phyloP scores from a whole-genome alignment of 1,140 invertebrate genomes.

The Diabrotica undecimpunctata region DNA sequence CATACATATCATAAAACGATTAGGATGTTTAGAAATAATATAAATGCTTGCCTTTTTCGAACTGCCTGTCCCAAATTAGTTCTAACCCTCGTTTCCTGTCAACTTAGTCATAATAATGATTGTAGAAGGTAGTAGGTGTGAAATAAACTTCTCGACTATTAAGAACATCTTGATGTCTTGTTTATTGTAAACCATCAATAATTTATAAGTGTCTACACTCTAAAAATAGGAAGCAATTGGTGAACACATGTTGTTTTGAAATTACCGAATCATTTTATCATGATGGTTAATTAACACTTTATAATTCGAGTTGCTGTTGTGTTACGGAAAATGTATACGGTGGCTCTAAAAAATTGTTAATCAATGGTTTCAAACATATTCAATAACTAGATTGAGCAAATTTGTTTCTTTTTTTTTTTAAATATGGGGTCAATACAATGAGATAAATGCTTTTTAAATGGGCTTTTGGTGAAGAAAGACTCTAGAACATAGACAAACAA shows the following conservation, averaged over 20 bases:
- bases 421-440: too few species aligned
- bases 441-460: too few species aligned
- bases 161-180: conserved; percentile 12
- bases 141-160: conserved; percentile 16
- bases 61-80: conserved; percentile 17
- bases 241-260: background rate
- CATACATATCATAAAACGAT: conserved; percentile 14
- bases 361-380: too few species aligned
- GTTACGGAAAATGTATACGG: too few species aligned
- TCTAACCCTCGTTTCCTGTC: conserved; percentile 18
- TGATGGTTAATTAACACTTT: too few species aligned
- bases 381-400: too few species aligned
- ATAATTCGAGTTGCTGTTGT: too few species aligned
- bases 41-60: conserved; percentile 12
- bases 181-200: conserved; percentile 3
- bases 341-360: too few species aligned
- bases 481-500: too few species aligned
- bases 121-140: conserved; percentile 11
- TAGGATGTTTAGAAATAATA: conserved; percentile 20
- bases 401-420: too few species aligned
- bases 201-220: background rate
- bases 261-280: background rate
- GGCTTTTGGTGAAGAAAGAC: too few species aligned
- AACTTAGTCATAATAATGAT: conserved; percentile 17
- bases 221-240: background rate